These are phyloP conservation scores for Ceyx erithaca DNA, from an alignment of 2,797 vertebrate species.

Conservation along the genomic window DNA sequence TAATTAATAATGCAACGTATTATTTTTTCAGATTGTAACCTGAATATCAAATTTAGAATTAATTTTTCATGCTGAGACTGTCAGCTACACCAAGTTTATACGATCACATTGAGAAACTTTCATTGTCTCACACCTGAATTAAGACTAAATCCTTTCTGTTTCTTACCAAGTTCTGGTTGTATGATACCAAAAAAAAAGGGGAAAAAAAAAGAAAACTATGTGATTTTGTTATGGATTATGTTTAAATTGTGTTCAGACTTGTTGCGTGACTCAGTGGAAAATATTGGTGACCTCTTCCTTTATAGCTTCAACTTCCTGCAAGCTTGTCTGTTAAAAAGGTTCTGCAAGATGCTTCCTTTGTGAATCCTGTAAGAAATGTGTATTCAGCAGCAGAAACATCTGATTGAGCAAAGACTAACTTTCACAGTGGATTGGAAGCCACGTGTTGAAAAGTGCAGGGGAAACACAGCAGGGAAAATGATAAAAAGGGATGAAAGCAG, in stretches of 20 bases:
- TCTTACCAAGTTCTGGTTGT: not conserved
- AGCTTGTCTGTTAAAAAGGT: slow-evolving; percentile 43
- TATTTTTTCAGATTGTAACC: not conserved
- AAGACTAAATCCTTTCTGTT: not conserved
- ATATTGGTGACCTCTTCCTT: slow-evolving; percentile 28
- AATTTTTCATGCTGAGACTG: not conserved
- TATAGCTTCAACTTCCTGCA: slow-evolving; percentile 16
- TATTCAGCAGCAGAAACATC: slow-evolving; percentile 51
- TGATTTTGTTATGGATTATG: not conserved
- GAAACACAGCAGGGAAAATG: slow-evolving; percentile 31
- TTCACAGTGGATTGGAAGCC: slow-evolving; percentile 52
- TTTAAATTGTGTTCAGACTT: not conserved
- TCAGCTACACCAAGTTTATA: not conserved
- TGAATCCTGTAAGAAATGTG: slow-evolving; percentile 20
- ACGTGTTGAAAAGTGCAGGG: slow-evolving; percentile 55
- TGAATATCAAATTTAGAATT: not conserved
- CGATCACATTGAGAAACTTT: not conserved
- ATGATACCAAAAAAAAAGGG: not conserved
- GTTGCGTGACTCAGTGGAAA: not conserved
- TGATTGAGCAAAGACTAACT: slow-evolving; percentile 54
- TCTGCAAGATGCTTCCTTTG: slow-evolving; percentile 26
- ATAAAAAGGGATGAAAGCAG: slow-evolving; percentile 14
- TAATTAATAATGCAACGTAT: not conserved
- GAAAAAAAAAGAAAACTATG: not conserved
- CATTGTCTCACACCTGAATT: not conserved